Evolutionary conservation across 2,888 invertebrate genomes (phyloP), one percentile per base, ranked within the genome.

Genomic region (Dryomyza anilis): DNA sequence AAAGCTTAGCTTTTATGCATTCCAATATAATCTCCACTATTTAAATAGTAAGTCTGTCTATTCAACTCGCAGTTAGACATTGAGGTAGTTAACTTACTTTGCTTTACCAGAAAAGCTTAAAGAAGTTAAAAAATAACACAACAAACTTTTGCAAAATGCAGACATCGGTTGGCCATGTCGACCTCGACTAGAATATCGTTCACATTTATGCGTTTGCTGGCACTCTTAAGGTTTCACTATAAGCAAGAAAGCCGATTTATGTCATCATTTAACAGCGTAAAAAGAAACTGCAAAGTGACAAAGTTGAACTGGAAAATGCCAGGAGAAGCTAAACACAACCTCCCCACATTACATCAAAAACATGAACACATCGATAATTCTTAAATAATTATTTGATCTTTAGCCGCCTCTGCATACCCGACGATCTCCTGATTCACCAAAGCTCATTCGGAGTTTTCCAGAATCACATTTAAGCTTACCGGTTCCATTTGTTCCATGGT

Each of bases 401-500:
- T n/a, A n/a, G n/a, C n/a, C n/a, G 5, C 3, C 14, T 50, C 14
- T 12, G 5, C 27, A 48, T 19, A 1, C 12, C 23, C 14, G 10
- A 14, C n/a, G n/a, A n/a, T n/a, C n/a, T n/a, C n/a, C n/a, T n/a
- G n/a, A n/a, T n/a, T n/a, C n/a, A n/a, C n/a, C n/a, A n/a, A n/a
- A n/a, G n/a, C n/a, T n/a, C n/a, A n/a, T n/a, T n/a, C n/a, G n/a
- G n/a, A n/a, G n/a, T n/a, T n/a, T n/a, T n/a, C n/a, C n/a, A n/a
- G n/a, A n/a, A n/a, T n/a, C n/a, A n/a, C n/a, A n/a, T n/a, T n/a
- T n/a, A 10, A 5, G 65, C 81, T 82, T 78, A 83, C 82, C 83
- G 83, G 81, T 76, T 82, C 79, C 71, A 78, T 78, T 69, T 80
- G 78, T 70, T 81, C 82, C 82, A 83, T 80, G 43, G 82, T 80